Conservation (phyloP, 2,113 vertebrate species). For the Anolis carolinensis region DNA sequence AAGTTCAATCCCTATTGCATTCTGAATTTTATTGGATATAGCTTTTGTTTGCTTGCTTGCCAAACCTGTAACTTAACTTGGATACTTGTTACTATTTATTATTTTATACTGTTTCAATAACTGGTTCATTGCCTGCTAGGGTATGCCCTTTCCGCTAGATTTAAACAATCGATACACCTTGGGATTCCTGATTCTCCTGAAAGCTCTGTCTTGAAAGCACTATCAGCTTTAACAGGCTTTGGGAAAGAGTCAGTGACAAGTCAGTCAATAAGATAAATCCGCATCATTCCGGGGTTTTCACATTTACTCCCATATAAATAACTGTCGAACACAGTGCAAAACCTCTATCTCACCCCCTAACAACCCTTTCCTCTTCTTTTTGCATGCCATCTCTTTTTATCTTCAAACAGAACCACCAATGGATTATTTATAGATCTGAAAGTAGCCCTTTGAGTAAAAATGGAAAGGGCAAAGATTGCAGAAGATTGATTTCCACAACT, state of each 20-base stretch:
- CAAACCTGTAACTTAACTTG: background rate
- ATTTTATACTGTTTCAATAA: conserved; percentile 36
- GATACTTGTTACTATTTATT: conserved; percentile 34
- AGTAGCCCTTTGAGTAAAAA: conserved; percentile 62
- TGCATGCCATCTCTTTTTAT: conserved; percentile 58
- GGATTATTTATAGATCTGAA: conserved; percentile 66
- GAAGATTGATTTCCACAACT: conserved; percentile 73
- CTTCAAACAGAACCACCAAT: conserved; percentile 62
- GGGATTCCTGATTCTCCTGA: conserved; percentile 36
- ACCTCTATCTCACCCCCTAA: background rate
- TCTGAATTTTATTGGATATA: background rate
- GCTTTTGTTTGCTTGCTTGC: background rate
- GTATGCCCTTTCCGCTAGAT: conserved; percentile 46
- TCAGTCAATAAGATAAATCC: conserved; percentile 57
- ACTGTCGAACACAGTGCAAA: conserved; percentile 40
- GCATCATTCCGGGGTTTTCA: conserved; percentile 27
- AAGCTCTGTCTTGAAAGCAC: conserved; percentile 46
- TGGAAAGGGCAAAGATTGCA: conserved; percentile 69
- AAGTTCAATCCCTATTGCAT: background rate
- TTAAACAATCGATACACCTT: conserved; percentile 54
- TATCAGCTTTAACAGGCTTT: conserved; percentile 52
- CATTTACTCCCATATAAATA: conserved; percentile 55
- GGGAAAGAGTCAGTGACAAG: conserved; percentile 28
- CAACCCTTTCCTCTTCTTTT: conserved; percentile 21
- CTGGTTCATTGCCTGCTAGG: conserved; percentile 10